Conservation (phyloP, 2,113 vertebrate species). For the Cygnus buccinator region DNA sequence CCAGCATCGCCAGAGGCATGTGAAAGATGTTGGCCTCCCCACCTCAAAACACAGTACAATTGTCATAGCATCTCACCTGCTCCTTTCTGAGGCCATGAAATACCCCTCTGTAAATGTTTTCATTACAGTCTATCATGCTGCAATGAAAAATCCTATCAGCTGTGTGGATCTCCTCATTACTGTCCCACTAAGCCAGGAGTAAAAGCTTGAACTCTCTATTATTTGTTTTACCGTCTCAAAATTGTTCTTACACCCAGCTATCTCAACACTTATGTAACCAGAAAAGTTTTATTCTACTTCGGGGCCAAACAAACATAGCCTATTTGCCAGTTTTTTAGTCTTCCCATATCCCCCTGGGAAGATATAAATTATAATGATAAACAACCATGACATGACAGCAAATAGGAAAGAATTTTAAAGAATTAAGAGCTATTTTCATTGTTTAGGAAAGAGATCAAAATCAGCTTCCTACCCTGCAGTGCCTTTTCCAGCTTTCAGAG, state of each 20-base stretch:
- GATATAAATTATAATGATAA: slow-evolving; percentile 7
- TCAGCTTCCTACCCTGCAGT: slow-evolving; percentile 11
- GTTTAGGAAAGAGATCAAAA: slow-evolving; percentile 47
- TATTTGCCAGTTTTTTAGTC: neutral
- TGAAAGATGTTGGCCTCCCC: neutral
- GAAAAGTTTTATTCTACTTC: slow-evolving; percentile 7
- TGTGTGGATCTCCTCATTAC: neutral
- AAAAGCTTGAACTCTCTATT: neutral
- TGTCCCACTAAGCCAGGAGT: neutral
- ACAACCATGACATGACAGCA: neutral
- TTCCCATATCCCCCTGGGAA: neutral
- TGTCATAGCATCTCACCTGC: neutral
- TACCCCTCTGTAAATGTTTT: neutral
- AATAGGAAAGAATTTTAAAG: slow-evolving; percentile 18
- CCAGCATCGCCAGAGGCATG: accelerated
- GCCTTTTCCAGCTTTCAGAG: neutral
- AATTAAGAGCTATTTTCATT: slow-evolving; percentile 33
- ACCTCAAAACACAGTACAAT: accelerated
- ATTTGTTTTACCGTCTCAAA: neutral
- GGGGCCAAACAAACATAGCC: neutral
- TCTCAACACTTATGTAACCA: neutral
- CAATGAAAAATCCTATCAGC: neutral
- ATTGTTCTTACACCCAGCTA: neutral
- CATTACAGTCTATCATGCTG: neutral
- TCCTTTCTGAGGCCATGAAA: neutral